Evolutionary conservation across 1,140 invertebrate genomes (phyloP), one percentile per base, ranked within the genome.

Genomic region (Neotoxoptera formosana): DNA sequence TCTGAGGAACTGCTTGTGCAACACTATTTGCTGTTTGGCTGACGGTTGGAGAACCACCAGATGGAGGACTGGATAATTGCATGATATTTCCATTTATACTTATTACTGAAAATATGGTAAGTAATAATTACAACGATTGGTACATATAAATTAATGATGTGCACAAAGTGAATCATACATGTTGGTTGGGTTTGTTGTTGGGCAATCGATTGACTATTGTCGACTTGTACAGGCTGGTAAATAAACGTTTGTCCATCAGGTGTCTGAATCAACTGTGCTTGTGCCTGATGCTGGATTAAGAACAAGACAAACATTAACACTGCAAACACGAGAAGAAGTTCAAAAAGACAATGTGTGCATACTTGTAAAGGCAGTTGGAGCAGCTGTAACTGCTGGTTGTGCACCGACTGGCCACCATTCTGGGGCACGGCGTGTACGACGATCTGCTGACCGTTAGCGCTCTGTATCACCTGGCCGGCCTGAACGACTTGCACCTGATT

Each of bases 221-320:
- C 95, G 87, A 96, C 95, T n/a, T 97, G 96, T 41, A 94, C 93
- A 6, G 98, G 98, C 95, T 98, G 98, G 95, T 98, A 99, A 93
- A 99, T 97, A 94, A 98, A 97, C 0, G 98, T 98, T 95, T 99
- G 98, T n/a, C 98, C 98, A 96, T 99, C 98, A 1, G 97, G 96
- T 21, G 98, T 98, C 95, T 99, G 98, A 60, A 99, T 96, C 47
- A 99, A 96, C 95, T 98, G 97, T 91, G 97, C 97, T 93, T 96
- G 96, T 93, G 96, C 95, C 21, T 96, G 96, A 94, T 96, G 96
- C 94, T 96, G 96, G 60, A 96, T 95, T n/a, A 23, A 45, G 25
- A 0, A 48, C 45, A 23, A 67, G 17, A 53, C 14, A 56, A 93
- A 89, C 8, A 23, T 36, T 76, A n/a, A 83, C 17, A 83, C n/a